These are phyloP conservation scores for Helobdella robusta DNA, from an alignment of 2,888 invertebrate species.

Conservation along the genomic window DNA sequence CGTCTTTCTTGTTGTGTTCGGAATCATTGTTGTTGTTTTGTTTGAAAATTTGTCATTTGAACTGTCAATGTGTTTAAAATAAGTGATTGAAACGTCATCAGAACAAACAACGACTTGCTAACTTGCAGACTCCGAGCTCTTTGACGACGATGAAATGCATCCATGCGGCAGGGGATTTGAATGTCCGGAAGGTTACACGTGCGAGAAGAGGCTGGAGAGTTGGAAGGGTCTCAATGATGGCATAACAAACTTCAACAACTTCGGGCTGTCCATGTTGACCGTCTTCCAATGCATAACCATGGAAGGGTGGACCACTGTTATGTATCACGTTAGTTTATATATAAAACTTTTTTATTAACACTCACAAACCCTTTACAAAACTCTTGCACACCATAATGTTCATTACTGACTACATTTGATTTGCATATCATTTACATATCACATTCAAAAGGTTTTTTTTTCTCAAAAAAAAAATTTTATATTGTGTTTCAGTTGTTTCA, in stretches of 20 bases:
- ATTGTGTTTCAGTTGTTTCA: too few species aligned
- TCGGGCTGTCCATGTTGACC: conserved; percentile 94
- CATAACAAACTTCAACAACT: conserved; percentile 98
- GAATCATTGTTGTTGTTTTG: too few species aligned
- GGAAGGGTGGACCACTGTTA: conserved; percentile 95
- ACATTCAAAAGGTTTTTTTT: too few species aligned
- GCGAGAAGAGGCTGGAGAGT: conserved; percentile 17
- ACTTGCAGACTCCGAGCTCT: neutral
- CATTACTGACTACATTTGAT: too few species aligned
- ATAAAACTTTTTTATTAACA: too few species aligned
- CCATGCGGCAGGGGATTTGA: conserved; percentile 63
- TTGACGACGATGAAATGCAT: conserved; percentile 70
- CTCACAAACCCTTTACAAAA: too few species aligned
- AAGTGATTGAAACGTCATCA: neutral
- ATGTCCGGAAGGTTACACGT: conserved; percentile 23
- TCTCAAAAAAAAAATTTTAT: too few species aligned
- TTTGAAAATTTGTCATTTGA: too few species aligned
- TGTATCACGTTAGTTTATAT: conserved; percentile 72
- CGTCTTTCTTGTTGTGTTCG: too few species aligned
- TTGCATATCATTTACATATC: too few species aligned
- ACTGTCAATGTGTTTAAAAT: neutral
- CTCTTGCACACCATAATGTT: too few species aligned
- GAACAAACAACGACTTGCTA: too few species aligned
- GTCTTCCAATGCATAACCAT: conserved; percentile 95
- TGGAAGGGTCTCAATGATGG: conserved; percentile 55